Conservation (phyloP, 2,888 invertebrate species). For the Philaethria dido region DNA sequence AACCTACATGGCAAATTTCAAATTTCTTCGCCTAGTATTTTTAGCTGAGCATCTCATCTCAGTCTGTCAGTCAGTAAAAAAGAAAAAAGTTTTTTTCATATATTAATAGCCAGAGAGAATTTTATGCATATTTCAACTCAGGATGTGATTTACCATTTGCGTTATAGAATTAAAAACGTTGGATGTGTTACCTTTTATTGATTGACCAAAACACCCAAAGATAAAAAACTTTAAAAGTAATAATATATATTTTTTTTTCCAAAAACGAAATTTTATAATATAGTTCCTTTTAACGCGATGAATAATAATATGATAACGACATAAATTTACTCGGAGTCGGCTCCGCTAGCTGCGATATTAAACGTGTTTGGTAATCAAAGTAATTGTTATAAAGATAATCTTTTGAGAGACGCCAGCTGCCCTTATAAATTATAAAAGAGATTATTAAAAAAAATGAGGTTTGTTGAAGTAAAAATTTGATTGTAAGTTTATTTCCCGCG, state of each 20-base stretch:
- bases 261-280: conserved; percentile 11
- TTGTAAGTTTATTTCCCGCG: not conserved
- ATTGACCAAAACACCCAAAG: no score
- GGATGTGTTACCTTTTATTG: no score
- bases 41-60: no score
- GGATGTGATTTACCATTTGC: no score
- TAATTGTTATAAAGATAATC: conserved; percentile 10
- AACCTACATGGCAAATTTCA: not conserved
- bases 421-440: not conserved
- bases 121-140: no score
- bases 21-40: not conserved
- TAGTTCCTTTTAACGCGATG: conserved; percentile 18
- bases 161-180: no score
- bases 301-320: conserved; percentile 26
- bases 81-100: no score
- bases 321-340: not conserved
- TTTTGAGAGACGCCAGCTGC: not conserved
- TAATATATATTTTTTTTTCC: no score
- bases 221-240: no score
- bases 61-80: no score
- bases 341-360: conserved; percentile 2
- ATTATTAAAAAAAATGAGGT: not conserved
- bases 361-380: conserved; percentile 11
- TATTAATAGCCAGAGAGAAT: no score
- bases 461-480: not conserved